A percentile compares a stretch with the other conserved stretches of the same genome.
phyloP scores from a whole-genome alignment of 2,797 vertebrate genomes.

The Rousettus madagascariensis region DNA sequence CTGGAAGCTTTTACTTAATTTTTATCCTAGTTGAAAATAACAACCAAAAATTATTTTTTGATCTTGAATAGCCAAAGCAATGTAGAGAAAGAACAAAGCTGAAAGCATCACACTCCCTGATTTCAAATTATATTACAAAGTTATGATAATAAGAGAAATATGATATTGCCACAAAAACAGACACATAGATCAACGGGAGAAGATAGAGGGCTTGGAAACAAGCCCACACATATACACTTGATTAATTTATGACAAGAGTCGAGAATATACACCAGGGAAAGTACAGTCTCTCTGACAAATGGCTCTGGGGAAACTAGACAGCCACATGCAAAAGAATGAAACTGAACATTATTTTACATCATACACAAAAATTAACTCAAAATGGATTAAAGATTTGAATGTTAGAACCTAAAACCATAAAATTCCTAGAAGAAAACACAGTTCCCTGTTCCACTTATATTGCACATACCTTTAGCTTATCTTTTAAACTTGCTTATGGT shows the following conservation, averaged over 20 bases:
- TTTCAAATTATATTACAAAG: background rate
- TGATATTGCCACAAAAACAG: background rate
- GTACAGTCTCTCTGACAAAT: no score
- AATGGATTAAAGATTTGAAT: background rate
- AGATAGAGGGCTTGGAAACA: no score
- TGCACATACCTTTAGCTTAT: background rate
- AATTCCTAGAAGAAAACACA: background rate
- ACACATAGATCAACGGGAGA: no score
- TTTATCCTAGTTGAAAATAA: slow-evolving; percentile 8
- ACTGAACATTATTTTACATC: no score
- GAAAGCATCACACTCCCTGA: background rate
- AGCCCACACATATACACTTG: no score
- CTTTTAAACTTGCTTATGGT: background rate
- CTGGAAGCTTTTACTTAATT: background rate
- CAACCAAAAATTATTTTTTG: background rate
- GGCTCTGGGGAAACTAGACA: no score
- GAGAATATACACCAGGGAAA: no score
- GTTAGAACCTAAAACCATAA: background rate
- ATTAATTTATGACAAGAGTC: no score
- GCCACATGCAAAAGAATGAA: no score
- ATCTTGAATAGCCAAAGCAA: background rate
- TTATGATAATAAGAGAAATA: background rate
- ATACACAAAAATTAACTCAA: no score
- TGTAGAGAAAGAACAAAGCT: background rate
- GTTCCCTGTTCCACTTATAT: background rate